Conservation (phyloP, 2,888 invertebrate genomes). For the Magallana nippona region DNA sequence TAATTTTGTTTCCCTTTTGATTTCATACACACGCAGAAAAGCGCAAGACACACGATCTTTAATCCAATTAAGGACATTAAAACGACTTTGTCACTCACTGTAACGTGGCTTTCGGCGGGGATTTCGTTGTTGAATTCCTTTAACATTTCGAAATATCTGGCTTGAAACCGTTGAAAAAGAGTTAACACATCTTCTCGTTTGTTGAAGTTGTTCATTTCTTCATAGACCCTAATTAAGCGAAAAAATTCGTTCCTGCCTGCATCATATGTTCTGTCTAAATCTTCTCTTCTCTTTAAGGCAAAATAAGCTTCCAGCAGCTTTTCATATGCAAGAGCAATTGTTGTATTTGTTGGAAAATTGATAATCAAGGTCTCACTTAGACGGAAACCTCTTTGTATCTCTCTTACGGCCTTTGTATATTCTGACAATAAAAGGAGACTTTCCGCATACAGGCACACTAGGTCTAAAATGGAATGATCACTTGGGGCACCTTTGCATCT, state of each 20-base stretch:
- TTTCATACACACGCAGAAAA: too few relatives aligned
- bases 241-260: not conserved
- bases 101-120: too few relatives aligned
- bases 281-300: not conserved
- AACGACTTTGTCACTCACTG: too few relatives aligned
- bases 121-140: too few relatives aligned
- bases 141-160: too few relatives aligned
- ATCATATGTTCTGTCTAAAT: not conserved
- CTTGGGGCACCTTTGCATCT: conserved; percentile 25
- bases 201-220: not conserved
- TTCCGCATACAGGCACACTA: not conserved
- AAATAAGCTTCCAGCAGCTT: not conserved
- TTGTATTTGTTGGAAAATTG: not conserved
- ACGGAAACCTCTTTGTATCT: not conserved
- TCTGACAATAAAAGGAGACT: not conserved
- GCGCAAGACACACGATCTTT: too few relatives aligned
- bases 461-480: not conserved
- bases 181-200: too few relatives aligned
- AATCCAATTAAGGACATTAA: too few relatives aligned
- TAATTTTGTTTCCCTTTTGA: too few relatives aligned
- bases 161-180: too few relatives aligned
- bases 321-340: not conserved
- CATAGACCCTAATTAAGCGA: not conserved
- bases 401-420: not conserved
- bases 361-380: not conserved